These are phyloP conservation scores for Syngnathus typhle DNA, from an alignment of 2,113 vertebrate species.

Conservation along the genomic window DNA sequence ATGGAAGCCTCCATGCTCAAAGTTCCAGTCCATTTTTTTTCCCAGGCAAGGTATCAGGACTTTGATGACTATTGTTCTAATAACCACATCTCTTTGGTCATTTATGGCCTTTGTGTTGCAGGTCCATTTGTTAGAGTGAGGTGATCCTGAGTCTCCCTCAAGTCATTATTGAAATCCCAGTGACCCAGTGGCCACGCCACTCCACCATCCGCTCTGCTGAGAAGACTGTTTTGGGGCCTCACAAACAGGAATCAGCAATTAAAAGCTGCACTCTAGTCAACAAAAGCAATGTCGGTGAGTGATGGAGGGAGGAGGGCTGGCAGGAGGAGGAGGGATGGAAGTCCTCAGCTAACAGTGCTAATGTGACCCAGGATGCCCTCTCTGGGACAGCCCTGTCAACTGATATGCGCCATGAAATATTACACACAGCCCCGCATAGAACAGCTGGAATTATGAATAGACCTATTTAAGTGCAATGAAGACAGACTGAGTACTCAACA, in stretches of 20 bases:
- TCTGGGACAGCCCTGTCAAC: constrained; percentile 54
- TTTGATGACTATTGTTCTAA: constrained; percentile 75
- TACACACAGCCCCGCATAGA: constrained; percentile 52
- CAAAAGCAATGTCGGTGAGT: constrained; percentile 42
- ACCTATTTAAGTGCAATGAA: constrained; percentile 45
- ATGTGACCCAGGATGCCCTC: constrained; percentile 55
- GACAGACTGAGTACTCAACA: constrained; percentile 28
- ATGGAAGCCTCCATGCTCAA: constrained; percentile 38
- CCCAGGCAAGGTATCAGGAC: constrained; percentile 53
- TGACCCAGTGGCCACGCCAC: constrained; percentile 54
- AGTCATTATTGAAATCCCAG: constrained; percentile 68
- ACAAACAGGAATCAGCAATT: constrained; percentile 68
- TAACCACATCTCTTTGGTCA: constrained; percentile 68
- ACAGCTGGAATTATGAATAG: constrained; percentile 43
- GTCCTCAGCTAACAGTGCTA: constrained; percentile 50
- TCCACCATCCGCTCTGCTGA: constrained; percentile 59
- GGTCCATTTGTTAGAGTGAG: constrained; percentile 65
- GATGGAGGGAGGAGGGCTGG: constrained; percentile 12
- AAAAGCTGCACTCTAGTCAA: constrained; percentile 58
- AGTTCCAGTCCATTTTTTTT: constrained; percentile 47
- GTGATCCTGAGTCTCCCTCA: constrained; percentile 62
- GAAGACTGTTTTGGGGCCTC: constrained; percentile 53
- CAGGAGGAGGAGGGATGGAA: constrained; percentile 24
- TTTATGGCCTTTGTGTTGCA: constrained; percentile 67
- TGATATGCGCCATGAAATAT: constrained; percentile 63